Conservation (phyloP, 1,140 invertebrate species). For the Bombus terrestris region DNA sequence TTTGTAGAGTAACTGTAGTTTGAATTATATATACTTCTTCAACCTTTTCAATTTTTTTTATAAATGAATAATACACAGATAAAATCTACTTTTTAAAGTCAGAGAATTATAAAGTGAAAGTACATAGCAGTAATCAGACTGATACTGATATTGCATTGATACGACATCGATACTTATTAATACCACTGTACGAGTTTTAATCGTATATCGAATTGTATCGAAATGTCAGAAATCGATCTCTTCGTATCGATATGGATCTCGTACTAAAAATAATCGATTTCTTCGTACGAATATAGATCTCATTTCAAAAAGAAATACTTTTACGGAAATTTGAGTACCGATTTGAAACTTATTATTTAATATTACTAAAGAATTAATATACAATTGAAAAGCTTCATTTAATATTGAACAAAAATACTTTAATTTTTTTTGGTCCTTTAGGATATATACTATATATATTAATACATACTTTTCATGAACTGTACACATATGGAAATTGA, state of each 20-base stretch:
- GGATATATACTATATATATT: not conserved
- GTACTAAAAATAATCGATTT: not conserved
- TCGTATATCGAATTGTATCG: not conserved
- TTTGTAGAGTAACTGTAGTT: not conserved
- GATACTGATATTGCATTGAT: not conserved
- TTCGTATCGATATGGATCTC: not conserved
- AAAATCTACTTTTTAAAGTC: not conserved
- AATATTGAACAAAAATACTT: not conserved
- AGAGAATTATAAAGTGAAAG: not conserved
- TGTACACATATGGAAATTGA: not conserved
- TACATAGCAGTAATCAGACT: not conserved
- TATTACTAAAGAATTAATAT: not conserved
- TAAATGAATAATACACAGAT: not conserved
- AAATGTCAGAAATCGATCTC: not conserved
- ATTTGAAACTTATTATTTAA: not conserved
- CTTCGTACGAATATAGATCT: not conserved
- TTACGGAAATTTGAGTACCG: not conserved
- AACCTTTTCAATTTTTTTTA: not conserved
- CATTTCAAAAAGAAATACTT: too few relatives aligned
- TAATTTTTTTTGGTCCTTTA: not conserved
- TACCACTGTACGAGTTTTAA: not conserved
- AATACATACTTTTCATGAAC: not conserved
- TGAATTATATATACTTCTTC: not conserved
- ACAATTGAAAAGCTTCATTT: not conserved
- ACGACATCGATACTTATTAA: not conserved